Conservation (phyloP, 2,113 vertebrate species). For the Macrotis lagotis region DNA sequence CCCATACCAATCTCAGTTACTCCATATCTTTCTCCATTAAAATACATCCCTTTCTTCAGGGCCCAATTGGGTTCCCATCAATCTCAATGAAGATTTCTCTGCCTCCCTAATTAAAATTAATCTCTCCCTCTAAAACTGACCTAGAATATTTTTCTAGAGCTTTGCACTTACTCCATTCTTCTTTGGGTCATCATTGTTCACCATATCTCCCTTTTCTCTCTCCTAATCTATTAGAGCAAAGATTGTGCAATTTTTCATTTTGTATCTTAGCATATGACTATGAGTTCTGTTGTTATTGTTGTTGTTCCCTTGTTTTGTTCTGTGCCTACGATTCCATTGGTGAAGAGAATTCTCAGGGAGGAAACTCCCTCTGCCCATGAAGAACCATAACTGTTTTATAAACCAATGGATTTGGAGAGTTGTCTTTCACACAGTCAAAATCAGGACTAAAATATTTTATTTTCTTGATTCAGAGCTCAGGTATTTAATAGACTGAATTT, state of each 20-base stretch:
- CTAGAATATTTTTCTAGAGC: not conserved
- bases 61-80: not conserved
- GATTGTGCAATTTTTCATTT: not conserved
- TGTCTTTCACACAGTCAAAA: not conserved
- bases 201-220: not conserved
- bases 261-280: not conserved
- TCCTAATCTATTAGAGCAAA: not conserved
- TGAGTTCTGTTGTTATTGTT: not conserved
- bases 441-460: not conserved
- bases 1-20: not conserved
- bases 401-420: not conserved
- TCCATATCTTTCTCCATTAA: not conserved
- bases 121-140: not conserved
- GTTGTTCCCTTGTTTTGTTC: not conserved
- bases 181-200: not conserved
- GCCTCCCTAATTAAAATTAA: too few relatives aligned
- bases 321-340: not conserved
- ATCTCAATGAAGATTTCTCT: not conserved
- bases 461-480: not conserved
- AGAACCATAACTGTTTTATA: not conserved
- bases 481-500: not conserved
- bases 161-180: not conserved
- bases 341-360: not conserved
- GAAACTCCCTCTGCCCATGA: not conserved
- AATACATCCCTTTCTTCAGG: not conserved